These are phyloP conservation scores for Hippasteria phrygiana DNA, from an alignment of 53 echinoderm and acorn worm species.

Conservation along the genomic window DNA sequence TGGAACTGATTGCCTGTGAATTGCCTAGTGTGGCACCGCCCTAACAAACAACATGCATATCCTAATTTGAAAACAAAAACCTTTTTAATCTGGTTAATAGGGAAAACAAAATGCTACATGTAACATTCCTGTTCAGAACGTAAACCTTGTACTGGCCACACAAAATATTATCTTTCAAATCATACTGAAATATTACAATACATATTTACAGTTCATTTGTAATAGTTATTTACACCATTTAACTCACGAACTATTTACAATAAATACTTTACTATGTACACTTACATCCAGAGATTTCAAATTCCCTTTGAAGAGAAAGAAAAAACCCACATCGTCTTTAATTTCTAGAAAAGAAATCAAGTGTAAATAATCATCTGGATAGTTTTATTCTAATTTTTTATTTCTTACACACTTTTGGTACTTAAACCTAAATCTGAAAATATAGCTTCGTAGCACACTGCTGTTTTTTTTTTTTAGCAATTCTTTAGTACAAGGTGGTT, in stretches of 20 bases:
- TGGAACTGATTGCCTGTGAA: too few species aligned
- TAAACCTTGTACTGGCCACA: too few species aligned
- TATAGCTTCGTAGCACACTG: neutral
- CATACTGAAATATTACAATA: slow-evolving; percentile 17
- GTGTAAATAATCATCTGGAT: neutral
- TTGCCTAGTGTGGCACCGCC: too few species aligned
- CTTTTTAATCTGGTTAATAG: too few species aligned
- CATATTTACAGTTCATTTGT: slow-evolving; percentile 45
- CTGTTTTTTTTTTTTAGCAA: neutral
- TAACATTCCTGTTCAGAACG: too few species aligned
- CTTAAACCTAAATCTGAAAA: neutral
- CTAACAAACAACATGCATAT: too few species aligned
- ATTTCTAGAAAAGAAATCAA: neutral
- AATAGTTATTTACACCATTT: slow-evolving; percentile 36
- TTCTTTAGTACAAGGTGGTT: neutral
- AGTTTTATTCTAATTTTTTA: neutral
- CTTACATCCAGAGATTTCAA: neutral
- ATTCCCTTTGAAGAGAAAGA: neutral
- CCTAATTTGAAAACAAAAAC: too few species aligned
- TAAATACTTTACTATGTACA: slow-evolving; percentile 34
- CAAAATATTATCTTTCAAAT: slow-evolving; percentile 6
- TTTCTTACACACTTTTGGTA: neutral
- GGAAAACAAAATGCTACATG: too few species aligned
- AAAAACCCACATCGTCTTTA: too few species aligned
- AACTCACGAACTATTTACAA: slow-evolving; percentile 54